Evolutionary conservation across 2,113 vertebrate species (phyloP).

Genomic region (Dicaeum eximium): DNA sequence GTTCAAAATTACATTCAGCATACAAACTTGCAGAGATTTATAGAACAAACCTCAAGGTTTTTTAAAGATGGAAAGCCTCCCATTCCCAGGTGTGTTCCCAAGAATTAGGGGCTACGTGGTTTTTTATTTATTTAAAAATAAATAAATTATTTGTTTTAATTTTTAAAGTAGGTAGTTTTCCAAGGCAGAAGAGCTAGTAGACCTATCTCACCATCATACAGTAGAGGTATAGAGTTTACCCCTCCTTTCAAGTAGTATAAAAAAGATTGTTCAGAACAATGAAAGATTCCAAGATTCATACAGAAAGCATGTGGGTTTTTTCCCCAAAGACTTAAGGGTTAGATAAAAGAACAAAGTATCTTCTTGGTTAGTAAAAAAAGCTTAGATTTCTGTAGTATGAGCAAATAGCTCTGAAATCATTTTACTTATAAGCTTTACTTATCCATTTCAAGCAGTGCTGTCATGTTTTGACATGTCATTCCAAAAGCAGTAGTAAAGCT

Average conservation of each 20-base stretch:
- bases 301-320: not conserved
- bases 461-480: conserved; percentile 1
- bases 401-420: not conserved
- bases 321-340: not conserved
- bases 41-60: not conserved
- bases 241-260: not conserved
- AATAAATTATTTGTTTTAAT: not conserved
- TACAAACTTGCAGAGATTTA: not conserved
- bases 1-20: not conserved
- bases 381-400: not conserved
- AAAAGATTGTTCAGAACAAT: not conserved
- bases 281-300: not conserved
- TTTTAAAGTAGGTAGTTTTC: not conserved
- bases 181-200: not conserved
- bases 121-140: not conserved
- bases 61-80: not conserved
- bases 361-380: not conserved
- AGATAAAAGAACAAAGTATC: not conserved
- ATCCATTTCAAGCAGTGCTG: not conserved
- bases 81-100: not conserved
- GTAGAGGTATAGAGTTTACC: not conserved
- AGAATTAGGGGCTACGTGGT: not conserved
- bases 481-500: conserved; percentile 8
- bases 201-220: not conserved
- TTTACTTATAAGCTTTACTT: not conserved